Conservation (phyloP, 1,140 invertebrate genomes). For the Himalopsyche phryganea region DNA sequence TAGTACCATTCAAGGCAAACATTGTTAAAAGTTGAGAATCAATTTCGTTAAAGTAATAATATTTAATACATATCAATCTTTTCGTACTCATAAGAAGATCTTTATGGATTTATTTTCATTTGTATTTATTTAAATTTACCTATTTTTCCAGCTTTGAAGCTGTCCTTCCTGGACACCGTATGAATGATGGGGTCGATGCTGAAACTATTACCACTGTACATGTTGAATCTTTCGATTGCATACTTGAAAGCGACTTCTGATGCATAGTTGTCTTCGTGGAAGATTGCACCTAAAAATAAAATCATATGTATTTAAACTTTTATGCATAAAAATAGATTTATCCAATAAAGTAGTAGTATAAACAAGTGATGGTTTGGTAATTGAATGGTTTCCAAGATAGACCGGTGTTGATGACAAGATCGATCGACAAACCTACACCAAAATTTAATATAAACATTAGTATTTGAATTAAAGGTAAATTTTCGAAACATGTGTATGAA, state of each 20-base stretch:
- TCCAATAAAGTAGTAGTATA: too few relatives aligned
- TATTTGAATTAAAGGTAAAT: too few relatives aligned
- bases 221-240: constrained; percentile 49
- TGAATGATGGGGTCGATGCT: constrained; percentile 36
- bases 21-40: too few relatives aligned
- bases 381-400: too few relatives aligned
- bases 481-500: too few relatives aligned
- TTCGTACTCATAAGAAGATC: not conserved
- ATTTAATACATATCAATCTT: not conserved
- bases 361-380: too few relatives aligned
- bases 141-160: constrained; percentile 47
- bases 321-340: too few relatives aligned
- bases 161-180: constrained; percentile 42
- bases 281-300: constrained; percentile 25
- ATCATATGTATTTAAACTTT: not conserved
- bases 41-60: not conserved
- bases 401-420: too few relatives aligned
- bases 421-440: too few relatives aligned
- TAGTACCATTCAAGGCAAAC: not conserved
- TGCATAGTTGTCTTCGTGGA: constrained; percentile 40
- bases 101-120: not conserved
- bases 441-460: too few relatives aligned
- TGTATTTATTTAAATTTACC: constrained; percentile 33
- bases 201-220: constrained; percentile 31
- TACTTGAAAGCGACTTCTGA: constrained; percentile 44